These are phyloP conservation scores for Conchocele bisecta DNA, from an alignment of 2,888 invertebrate genomes.

Conservation along the genomic window DNA sequence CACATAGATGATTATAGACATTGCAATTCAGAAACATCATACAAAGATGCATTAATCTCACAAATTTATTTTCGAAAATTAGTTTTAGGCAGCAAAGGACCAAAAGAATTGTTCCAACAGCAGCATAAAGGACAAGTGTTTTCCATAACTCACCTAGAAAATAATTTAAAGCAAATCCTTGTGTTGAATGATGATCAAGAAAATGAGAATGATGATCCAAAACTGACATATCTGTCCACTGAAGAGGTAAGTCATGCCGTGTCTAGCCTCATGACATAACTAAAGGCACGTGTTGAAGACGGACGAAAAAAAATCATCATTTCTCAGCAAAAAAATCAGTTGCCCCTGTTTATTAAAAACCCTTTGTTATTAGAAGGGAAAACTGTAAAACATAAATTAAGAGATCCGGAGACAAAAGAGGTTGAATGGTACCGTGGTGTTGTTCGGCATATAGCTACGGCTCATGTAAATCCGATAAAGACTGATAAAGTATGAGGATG, in stretches of 20 bases:
- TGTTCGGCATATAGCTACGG: neutral
- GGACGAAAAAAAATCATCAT: neutral
- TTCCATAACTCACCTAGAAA: neutral
- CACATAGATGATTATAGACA: neutral
- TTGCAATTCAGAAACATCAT: neutral
- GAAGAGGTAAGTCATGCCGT: neutral
- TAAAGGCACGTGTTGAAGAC: neutral
- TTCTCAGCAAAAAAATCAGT: constrained; percentile 3
- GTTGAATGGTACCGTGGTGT: constrained; percentile 1
- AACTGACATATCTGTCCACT: neutral
- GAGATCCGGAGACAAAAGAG: neutral
- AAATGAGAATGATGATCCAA: neutral
- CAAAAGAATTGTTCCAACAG: neutral
- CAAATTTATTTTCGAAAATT: constrained; percentile 3
- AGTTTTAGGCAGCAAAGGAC: constrained; percentile 1
- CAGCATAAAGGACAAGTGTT: neutral
- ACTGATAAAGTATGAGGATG: neutral
- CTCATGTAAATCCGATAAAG: neutral
- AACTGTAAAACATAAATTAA: neutral
- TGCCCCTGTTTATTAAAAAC: no score
- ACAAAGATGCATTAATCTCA: neutral
- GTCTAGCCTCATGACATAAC: neutral
- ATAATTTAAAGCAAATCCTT: constrained; percentile 1
- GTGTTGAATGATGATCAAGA: neutral
- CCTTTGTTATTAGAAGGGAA: neutral